A percentile compares a stretch with the other conserved stretches of the same genome.
phyloP scores from a whole-genome alignment of 2,113 vertebrate species.

The Oncorhynchus nerka region DNA sequence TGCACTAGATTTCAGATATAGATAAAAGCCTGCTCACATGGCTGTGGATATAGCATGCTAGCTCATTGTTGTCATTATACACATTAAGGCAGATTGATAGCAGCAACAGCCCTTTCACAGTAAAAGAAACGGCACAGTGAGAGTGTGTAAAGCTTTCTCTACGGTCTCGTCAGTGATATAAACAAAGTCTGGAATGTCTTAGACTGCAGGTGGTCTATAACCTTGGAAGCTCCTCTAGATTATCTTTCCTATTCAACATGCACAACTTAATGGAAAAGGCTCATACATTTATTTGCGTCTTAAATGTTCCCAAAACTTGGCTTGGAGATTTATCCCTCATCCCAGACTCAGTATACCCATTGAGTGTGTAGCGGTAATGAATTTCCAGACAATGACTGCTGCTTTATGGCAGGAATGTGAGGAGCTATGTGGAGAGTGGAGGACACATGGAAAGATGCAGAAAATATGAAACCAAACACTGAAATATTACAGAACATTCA shows the following conservation, averaged over 20 bases:
- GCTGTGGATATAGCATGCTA: neutral
- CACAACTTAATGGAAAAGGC: constrained; percentile 14
- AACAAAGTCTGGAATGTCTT: constrained; percentile 21
- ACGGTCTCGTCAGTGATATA: neutral
- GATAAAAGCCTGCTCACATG: constrained; percentile 14
- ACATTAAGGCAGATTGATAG: constrained; percentile 13
- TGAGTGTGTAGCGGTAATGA: constrained; percentile 6
- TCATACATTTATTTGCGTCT: constrained; percentile 23
- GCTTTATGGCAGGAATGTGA: neutral
- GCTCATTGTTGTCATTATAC: constrained; percentile 4
- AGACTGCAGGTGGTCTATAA: constrained; percentile 26
- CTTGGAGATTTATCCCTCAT: neutral
- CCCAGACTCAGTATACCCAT: neutral
- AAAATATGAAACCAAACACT: neutral
- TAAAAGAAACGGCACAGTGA: neutral
- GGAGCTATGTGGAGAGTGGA: neutral
- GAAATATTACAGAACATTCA: neutral
- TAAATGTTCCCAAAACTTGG: neutral
- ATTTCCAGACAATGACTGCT: constrained; percentile 15
- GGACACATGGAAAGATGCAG: neutral
- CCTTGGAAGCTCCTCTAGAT: neutral
- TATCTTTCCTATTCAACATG: constrained; percentile 12
- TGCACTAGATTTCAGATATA: neutral
- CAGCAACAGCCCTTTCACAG: neutral
- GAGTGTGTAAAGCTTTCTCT: neutral